These are phyloP conservation scores for Bombycilla garrulus DNA, from an alignment of 2,113 vertebrate species.

Conservation along the genomic window DNA sequence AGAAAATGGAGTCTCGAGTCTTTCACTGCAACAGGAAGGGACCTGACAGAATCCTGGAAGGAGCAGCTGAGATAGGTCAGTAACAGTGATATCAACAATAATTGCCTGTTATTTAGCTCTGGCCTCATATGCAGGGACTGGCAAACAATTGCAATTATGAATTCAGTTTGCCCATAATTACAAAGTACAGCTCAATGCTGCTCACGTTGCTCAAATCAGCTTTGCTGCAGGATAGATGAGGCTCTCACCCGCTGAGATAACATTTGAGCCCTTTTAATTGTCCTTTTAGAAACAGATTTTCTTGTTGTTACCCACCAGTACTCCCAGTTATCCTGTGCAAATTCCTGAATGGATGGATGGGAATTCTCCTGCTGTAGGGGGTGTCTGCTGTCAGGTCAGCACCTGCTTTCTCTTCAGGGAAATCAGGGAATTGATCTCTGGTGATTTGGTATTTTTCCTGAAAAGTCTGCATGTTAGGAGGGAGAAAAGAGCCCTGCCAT, in stretches of 20 bases:
- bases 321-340: neutral
- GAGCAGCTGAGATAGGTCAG: neutral
- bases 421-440: neutral
- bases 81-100: neutral
- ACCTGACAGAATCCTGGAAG: rapidly evolving
- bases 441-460: neutral
- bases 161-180: neutral
- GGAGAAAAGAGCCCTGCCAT: neutral
- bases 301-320: neutral
- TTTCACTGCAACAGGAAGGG: no score
- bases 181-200: neutral
- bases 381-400: neutral
- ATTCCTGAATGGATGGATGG: neutral
- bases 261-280: neutral
- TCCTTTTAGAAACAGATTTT: neutral
- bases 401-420: conserved; percentile 14
- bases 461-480: neutral
- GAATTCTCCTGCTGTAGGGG: neutral
- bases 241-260: neutral
- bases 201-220: neutral
- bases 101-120: neutral
- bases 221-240: neutral
- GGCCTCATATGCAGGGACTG: neutral
- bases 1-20: no score
- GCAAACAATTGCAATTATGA: neutral